Percentiles rank a stretch among this genome's conserved stretches.
Conservation (phyloP, 2,113 vertebrate species). For the Protobothrops mucrosquamatus region DNA sequence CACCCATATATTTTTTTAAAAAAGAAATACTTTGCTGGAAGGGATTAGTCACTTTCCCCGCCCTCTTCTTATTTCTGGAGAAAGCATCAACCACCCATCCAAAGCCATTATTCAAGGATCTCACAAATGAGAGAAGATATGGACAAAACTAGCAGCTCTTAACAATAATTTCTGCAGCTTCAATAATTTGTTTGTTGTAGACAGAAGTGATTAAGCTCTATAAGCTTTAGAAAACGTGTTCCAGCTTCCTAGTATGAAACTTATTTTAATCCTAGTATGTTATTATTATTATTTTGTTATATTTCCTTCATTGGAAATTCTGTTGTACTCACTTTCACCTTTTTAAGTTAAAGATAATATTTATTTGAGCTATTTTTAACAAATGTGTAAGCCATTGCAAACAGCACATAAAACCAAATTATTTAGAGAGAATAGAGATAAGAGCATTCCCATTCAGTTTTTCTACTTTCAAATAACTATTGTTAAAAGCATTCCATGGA, state of each 20-base stretch:
- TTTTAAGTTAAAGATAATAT: conserved; percentile 4
- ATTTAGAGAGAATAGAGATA: conserved; percentile 6
- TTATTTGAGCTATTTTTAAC: conserved; percentile 27
- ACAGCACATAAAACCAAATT: conserved; percentile 13
- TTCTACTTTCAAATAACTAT: background rate
- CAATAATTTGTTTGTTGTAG: background rate
- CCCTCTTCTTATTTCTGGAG: background rate
- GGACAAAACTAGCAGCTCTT: background rate
- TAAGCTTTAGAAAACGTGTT: background rate
- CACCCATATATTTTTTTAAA: background rate
- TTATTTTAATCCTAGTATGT: conserved; percentile 4
- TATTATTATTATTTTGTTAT: background rate
- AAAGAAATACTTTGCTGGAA: background rate
- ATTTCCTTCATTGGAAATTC: conserved; percentile 19
- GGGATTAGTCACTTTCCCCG: background rate
- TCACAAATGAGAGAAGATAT: background rate
- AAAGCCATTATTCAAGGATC: background rate
- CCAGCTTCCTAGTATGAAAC: background rate
- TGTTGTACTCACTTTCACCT: background rate
- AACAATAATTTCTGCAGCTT: background rate
- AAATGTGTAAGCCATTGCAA: background rate
- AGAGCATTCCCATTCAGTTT: background rate
- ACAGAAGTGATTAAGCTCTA: background rate
- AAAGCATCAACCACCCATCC: background rate
- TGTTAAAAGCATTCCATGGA: conserved; percentile 18